phyloP scores from a whole-genome alignment of 2,888 invertebrate genomes.

The Hirudinaria manillensis region DNA sequence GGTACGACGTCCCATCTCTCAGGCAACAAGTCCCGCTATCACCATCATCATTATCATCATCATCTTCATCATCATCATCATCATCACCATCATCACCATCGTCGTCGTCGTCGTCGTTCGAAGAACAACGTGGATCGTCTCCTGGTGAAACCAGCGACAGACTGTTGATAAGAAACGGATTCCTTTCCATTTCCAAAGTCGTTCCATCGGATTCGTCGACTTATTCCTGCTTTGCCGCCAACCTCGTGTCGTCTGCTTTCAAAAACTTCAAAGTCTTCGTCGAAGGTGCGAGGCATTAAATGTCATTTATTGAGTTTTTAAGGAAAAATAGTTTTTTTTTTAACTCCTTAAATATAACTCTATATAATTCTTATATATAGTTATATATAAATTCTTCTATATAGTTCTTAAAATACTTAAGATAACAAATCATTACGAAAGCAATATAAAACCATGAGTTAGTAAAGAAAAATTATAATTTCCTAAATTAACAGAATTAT shows the following conservation, averaged over 20 bases:
- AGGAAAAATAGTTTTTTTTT: too few species aligned
- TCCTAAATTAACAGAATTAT: too few species aligned
- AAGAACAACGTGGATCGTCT: too few species aligned
- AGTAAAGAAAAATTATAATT: too few species aligned
- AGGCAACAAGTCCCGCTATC: not conserved
- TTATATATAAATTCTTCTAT: too few species aligned
- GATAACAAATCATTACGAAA: too few species aligned
- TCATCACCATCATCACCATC: not conserved
- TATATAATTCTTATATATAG: too few species aligned
- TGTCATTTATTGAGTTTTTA: too few species aligned
- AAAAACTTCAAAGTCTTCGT: not conserved
- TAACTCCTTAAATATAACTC: too few species aligned
- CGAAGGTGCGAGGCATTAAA: too few species aligned
- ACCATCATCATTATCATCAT: not conserved
- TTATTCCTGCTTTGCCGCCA: not conserved
- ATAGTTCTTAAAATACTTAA: too few species aligned
- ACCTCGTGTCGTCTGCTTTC: not conserved
- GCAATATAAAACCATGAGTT: too few species aligned
- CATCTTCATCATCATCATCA: constrained; percentile 16
- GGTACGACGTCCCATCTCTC: not conserved
- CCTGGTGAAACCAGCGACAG: not conserved
- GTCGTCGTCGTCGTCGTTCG: not conserved
- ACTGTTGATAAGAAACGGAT: not conserved
- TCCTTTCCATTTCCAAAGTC: not conserved
- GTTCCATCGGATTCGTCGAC: not conserved